These are phyloP conservation scores for Rallus limicola DNA, from an alignment of 2,113 vertebrate genomes.

Conservation along the genomic window DNA sequence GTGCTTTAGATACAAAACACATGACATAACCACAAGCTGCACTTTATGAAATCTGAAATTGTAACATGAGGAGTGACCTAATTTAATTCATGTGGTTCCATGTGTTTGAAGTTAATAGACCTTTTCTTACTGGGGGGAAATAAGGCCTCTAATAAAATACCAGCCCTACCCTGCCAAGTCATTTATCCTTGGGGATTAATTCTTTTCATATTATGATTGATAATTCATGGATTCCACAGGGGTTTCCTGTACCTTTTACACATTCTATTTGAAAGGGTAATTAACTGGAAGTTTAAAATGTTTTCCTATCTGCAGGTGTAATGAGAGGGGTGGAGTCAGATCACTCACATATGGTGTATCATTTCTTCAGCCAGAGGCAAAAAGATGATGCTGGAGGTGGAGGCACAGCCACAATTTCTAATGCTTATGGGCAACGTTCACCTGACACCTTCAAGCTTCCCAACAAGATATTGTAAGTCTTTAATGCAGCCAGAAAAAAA, in stretches of 20 bases:
- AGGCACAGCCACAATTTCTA: not conserved
- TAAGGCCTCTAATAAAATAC: conserved; percentile 70
- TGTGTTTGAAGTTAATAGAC: conserved; percentile 78
- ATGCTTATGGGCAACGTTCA: not conserved
- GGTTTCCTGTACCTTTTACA: conserved; percentile 39
- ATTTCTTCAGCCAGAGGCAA: not conserved
- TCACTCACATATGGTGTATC: not conserved
- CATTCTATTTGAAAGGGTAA: conserved; percentile 41
- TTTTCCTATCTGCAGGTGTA: conserved; percentile 33
- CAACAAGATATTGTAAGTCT: not conserved
- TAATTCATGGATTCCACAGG: conserved; percentile 61
- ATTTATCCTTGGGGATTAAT: conserved; percentile 71
- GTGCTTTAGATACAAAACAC: conserved; percentile 70
- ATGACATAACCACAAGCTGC: conserved; percentile 75
- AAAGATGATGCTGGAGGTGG: not conserved
- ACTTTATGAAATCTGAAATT: conserved; percentile 87
- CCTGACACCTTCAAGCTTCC: not conserved
- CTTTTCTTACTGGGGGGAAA: conserved; percentile 62
- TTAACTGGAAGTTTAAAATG: conserved; percentile 47
- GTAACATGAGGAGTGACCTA: conserved; percentile 83
- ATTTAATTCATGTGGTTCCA: conserved; percentile 84
- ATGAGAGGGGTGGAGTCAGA: not conserved
- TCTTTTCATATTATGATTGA: conserved; percentile 68
- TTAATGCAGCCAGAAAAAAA: not conserved
- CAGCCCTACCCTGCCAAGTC: conserved; percentile 42